Evolutionary conservation across 2,888 invertebrate genomes (phyloP), one percentile per base, ranked within the genome.

Genomic region (Drosophila meridionalis): DNA sequence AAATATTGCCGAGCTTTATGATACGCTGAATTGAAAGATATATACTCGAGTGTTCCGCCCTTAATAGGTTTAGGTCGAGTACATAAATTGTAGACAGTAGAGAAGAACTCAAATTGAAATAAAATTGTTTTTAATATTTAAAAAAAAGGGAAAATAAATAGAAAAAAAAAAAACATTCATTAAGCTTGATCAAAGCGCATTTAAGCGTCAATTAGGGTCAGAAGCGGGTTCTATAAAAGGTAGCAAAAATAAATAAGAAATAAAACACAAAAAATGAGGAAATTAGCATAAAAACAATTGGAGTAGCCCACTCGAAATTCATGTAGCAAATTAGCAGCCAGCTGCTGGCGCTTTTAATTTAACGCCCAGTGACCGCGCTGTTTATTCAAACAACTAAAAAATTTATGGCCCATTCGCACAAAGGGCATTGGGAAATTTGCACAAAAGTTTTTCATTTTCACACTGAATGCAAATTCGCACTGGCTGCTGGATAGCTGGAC

Each of bases 271-370:
- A 6, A 40, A 40, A 14, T 40, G 3, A 28, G 30, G 40, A 69
- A 67, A 56, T 34, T 43, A 43, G n/a, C 34, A 48, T 42, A 59
- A 73, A 59, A 72, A 72, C 55, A 66, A 73, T 73, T 55, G 28
- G 32, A 38, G 55, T 55, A 43, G 20, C 52, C 66, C 34, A 69
- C 58, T 68, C 62, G 42, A 67, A 80, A 73, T 50, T 34, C 58
- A 55, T 63, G 60, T 60, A 60, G 64, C 68, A 85, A 80, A 85
- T 83, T 77, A 75, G 71, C 68, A 77, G 34, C 28, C 75, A 42
- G 64, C 77, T 80, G 74, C 53, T 34, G 68, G 80, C 55, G 60
- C 57, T 82, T 85, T 85, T 75, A 74, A 82, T 82, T 85, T 82
- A 72, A 75, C 77, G 83, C 74, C 55, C 70, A 65, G 60, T 61